Evolutionary conservation across 2,113 vertebrate species (phyloP).

Genomic region (Catharus fuscescens): DNA sequence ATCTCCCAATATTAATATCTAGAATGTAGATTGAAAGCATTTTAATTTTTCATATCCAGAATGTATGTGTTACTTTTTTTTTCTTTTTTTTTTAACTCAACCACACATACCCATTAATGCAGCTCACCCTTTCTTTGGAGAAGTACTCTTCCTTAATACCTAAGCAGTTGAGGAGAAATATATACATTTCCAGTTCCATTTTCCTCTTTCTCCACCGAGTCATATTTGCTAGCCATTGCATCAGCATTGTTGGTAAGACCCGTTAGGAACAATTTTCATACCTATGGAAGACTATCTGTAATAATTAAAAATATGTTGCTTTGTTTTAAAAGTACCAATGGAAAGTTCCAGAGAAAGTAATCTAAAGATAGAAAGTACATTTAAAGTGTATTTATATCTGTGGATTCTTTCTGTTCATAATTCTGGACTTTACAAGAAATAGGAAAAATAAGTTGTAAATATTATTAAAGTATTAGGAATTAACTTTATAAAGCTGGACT

Average conservation of each 20-base stretch:
- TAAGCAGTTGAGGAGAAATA: neutral
- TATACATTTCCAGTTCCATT: neutral
- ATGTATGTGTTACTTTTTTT: neutral
- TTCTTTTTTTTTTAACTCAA: neutral
- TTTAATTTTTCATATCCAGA: neutral
- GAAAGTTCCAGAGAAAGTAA: neutral
- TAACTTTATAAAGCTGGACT: neutral
- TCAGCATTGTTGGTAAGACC: neutral
- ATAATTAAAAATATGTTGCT: neutral
- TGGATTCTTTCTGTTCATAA: neutral
- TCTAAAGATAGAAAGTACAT: neutral
- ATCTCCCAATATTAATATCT: neutral
- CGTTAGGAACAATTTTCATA: neutral
- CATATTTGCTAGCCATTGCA: neutral
- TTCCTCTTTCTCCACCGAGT: slow-evolving; percentile 3
- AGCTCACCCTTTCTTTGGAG: slow-evolving; percentile 5
- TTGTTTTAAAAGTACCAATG: neutral
- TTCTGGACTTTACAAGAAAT: neutral
- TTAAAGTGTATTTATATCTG: neutral
- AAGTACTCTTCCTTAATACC: neutral
- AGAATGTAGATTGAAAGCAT: neutral
- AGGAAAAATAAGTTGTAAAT: neutral
- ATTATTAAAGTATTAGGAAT: neutral
- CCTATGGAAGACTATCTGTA: neutral
- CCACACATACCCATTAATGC: neutral